Base-by-base conservation (phyloP, 2,113 vertebrate species). In the Dromas ardeola region DNA sequence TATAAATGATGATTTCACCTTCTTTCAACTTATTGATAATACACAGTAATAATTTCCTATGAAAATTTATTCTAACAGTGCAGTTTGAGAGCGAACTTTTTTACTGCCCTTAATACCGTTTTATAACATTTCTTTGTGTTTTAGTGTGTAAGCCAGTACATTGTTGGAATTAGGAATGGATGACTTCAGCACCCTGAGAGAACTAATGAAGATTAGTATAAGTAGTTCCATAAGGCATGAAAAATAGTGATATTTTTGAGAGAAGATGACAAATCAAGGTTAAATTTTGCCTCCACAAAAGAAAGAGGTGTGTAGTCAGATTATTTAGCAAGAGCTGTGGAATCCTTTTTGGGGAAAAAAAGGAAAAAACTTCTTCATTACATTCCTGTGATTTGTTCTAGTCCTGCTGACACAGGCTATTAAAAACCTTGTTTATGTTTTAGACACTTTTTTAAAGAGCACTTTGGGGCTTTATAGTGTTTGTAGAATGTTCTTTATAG, bases 351-450 rank as follows among this genome's bases (percentile, higher is more conserved):
- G 9, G 21, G 23, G 5, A 5, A 73, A 63, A 42, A 59, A 50
- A 50, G 13, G 15, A n/a, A 83, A 82, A 66, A 43, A 29, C 62
- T 63, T 77, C 76, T 84, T 86, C 65, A 52, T 91, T 93, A 42
- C 10, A 49, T 92, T 82, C 73, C 62, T 59, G 15, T 87, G 78
- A 97, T 87, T 89, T 94, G 67, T 87, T 91, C 61, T 94, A 80
- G 63, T 49, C 53, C 73, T 93, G 45, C 94, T 93, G 96, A 95
- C 90, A 81, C 11, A 81, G 73, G 38, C 69, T 84, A 92, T 96
- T 90, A 96, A 94, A 94, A 81, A 62, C 65, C 45, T 94, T 92
- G 88, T 95, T 93, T 90, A 82, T 74, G 45, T 93, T 97, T 93
- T 77, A 90, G 77, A 81, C 43, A 88, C 74, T 83, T 86, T 93